These are phyloP conservation scores for Petromus typicus DNA, from an alignment of 2,113 vertebrate genomes.

Conservation along the genomic window DNA sequence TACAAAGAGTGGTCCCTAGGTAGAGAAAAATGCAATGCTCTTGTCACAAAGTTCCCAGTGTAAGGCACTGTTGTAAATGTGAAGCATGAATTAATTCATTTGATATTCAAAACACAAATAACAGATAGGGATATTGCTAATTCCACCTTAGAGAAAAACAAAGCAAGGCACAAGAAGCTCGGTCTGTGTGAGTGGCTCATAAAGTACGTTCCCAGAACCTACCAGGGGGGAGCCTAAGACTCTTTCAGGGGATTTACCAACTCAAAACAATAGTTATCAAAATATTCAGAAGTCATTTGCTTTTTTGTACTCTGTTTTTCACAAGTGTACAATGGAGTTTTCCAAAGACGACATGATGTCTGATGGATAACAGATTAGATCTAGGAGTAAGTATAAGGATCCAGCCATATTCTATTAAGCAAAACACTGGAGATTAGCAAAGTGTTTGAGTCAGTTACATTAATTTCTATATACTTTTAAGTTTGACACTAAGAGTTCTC, in stretches of 20 bases:
- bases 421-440: background rate
- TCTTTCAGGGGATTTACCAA: background rate
- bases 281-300: background rate
- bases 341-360: background rate
- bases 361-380: background rate
- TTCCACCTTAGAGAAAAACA: constrained; percentile 11
- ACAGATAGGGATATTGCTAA: background rate
- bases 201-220: background rate
- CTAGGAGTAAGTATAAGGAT: background rate
- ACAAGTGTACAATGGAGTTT: background rate
- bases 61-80: background rate
- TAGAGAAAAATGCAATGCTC: background rate
- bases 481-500: background rate
- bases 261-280: background rate
- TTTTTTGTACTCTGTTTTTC: background rate
- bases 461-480: background rate
- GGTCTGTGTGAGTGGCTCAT: background rate
- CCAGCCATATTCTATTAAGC: background rate
- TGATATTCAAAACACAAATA: background rate
- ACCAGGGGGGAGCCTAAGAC: too few relatives aligned
- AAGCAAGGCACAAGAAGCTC: background rate
- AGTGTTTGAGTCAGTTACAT: background rate
- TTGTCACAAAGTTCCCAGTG: background rate
- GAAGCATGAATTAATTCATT: background rate
- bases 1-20: background rate